Base-by-base conservation (phyloP, 2,113 vertebrate genomes). In the Pachypanchax playfairii region DNA sequence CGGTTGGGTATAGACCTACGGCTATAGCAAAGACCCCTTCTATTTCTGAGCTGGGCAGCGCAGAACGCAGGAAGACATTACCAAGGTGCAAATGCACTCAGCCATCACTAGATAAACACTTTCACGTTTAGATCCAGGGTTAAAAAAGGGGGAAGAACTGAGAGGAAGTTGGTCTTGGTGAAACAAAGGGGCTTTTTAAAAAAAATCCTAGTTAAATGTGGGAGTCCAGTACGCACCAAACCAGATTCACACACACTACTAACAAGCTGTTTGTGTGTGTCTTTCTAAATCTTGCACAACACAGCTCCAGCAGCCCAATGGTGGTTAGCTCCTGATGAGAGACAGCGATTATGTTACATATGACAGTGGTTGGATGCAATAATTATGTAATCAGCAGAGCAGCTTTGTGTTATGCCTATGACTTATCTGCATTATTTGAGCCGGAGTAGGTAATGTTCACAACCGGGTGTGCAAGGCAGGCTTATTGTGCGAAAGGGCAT, bases 41-140 rank as follows among this genome's bases (percentile, higher is more conserved):
- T 14, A 49, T 61, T 70, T 51, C 75, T 65, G n/a, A 86, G 84
- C 82, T 28, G 56, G 70, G 72, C n/a, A 83, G 85, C 85, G 80
- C 80, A 75, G 76, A 61, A 82, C 79, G 65, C 85, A 91, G 84
- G 86, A 91, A 91, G 86, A 65, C 80, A 91, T 91, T 90, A 90
- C 71, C 73, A 73, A 85, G 84, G 86, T 78, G 84, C 85, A 87
- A 89, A 89, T 70, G 81, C 83, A 85, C 74, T 84, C 80, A 80
- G 83, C 85, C 79, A 83, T 78, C 73, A 79, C 83, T 78, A 83
- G 73, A 78, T 73, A 86, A 90, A 82, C 72, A 55, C 63, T 54
- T 53, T 54, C 55, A 13, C 53, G 83, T 80, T 73, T 74, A 81
- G 81, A 54, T 81, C 79, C 70, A 73, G 60, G 50, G 55, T 51